Conservation (phyloP, 2,888 invertebrate species). For the Dolichopus griseipennis region DNA sequence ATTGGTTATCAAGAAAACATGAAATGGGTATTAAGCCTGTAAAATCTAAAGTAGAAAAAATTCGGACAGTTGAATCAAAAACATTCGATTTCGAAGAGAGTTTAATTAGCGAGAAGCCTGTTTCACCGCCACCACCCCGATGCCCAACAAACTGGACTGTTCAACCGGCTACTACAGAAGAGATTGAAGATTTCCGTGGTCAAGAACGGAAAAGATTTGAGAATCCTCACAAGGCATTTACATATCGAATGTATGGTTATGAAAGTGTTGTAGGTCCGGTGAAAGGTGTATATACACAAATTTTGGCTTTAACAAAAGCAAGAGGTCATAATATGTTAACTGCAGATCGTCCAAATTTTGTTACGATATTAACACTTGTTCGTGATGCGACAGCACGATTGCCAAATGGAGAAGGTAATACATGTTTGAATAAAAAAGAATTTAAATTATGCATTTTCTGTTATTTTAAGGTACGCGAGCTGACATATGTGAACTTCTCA, state of each 20-base stretch:
- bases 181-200: conserved; percentile 64
- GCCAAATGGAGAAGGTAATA: conserved; percentile 76
- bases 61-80: conserved; percentile 25
- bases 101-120: conserved; percentile 33
- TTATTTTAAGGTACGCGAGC: conserved; percentile 57
- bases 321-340: conserved; percentile 77
- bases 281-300: conserved; percentile 65
- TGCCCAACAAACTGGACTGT: conserved; percentile 79
- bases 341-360: conserved; percentile 77
- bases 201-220: conserved; percentile 80
- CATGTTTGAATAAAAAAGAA: background rate
- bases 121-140: conserved; percentile 50
- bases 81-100: conserved; percentile 27
- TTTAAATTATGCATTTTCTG: background rate
- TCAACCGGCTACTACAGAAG: conserved; percentile 64
- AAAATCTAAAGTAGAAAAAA: conserved; percentile 28
- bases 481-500: conserved; percentile 81
- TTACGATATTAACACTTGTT: conserved; percentile 83
- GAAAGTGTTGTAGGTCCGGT: conserved; percentile 75
- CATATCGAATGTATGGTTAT: conserved; percentile 79
- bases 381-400: conserved; percentile 86
- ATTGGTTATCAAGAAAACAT: conserved; percentile 63
- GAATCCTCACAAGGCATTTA: conserved; percentile 84
- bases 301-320: conserved; percentile 53
- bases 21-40: conserved; percentile 37